Evolutionary conservation across 2,797 vertebrate species (phyloP), one percentile per base, ranked within the genome.

Genomic region (Bovichtus diacanthus): DNA sequence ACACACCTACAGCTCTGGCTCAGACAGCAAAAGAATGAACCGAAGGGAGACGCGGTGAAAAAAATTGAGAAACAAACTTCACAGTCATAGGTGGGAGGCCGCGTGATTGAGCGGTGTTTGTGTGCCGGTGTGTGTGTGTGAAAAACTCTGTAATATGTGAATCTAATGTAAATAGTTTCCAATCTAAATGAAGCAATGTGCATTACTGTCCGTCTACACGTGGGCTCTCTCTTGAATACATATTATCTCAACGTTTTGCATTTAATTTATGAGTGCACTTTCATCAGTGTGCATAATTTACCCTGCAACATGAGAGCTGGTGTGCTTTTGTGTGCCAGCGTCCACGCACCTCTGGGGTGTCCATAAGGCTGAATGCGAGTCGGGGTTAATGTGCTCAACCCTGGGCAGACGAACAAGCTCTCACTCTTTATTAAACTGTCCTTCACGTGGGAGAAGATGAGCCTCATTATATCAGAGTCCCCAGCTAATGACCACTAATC

Each of bases 381-480:
- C 27, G 2, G 74, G 85, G 82, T 91, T 90, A 91, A 92, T 90
- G 87, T 60, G 64, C 77, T 85, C 80, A 68, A 85, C 82, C 69
- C 74, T 70, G 61, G 78, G 82, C 68, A 39, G 66, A 62, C 3
- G 25, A 69, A 47, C 61, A 50, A 65, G 77, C 78, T 81, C 84
- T 87, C 85, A 66, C 68, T 90, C 85, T 88, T 80, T 84, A 89
- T 91, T 92, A 93, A 90, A 88, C 78, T 80, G 81, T 79, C 90
- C 87, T 90, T 90, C 84, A 81, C 70, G 86, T 82, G 78, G 83
- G 85, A 86, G 77, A 79, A 92, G 85, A 91, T 90, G 87, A 93
- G 84, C 70, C 86, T 91, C 88, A 88, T 87, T 90, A 90, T 90
- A 84, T 86, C 64, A 84, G 58, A 73, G 78, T 90, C 83, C 80